Base-by-base conservation (phyloP, 2,113 vertebrate genomes). In the Cyprinodon variegatus region DNA sequence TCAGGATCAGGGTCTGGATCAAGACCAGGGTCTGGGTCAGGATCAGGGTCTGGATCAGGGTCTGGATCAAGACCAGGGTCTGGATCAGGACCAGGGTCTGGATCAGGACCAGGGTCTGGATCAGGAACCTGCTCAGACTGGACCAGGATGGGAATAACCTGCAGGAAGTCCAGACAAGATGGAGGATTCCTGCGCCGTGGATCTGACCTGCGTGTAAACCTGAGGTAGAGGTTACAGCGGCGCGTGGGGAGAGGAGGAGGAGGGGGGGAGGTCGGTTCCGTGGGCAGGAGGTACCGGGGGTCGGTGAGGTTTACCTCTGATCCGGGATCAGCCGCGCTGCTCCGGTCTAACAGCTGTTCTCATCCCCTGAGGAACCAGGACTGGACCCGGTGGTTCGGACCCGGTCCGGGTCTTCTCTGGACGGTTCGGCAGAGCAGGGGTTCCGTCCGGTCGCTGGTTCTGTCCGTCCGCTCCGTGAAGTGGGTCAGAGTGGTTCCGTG, bases 281-380 rank as follows among this genome's bases (percentile, higher is more conserved):
- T 11, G 65, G 40, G 8, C 64, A n/a, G 63, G 63, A 4, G 7
- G 17, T n/a, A 57, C 17, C 20, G 11, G 38, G 29, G 66, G 3
- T 68, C 64, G 66, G 41, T 68, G 22, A 1, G 6, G 38, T n/a
- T 64, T 81, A 88, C 89, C 85, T 88, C 85, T 79, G 10, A 89
- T 85, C 82, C 83, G 4, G 78, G 71, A 74, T 90, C 74, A 67
- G 76, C 45, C 14, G 53, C 61, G 69, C 60, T 57, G 61, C 85
- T 87, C 88, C 83, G 82, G 66, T 76, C 77, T 74, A 89, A 83
- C 89, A 88, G 88, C 87, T 85, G 88, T 83, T 78, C 86, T 61
- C 86, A 86, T 78, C 74, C 61, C 60, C 57, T 17, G 63, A 7
- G 69, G 22, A 43, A 43, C 17, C 2, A 15, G 22, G 69, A 59